A percentile compares a stretch with the other conserved stretches of the same genome.
Evolutionary conservation across 64 coral and sea anemone species (phyloP).

Genomic region (Stichodactyla helianthus): DNA sequence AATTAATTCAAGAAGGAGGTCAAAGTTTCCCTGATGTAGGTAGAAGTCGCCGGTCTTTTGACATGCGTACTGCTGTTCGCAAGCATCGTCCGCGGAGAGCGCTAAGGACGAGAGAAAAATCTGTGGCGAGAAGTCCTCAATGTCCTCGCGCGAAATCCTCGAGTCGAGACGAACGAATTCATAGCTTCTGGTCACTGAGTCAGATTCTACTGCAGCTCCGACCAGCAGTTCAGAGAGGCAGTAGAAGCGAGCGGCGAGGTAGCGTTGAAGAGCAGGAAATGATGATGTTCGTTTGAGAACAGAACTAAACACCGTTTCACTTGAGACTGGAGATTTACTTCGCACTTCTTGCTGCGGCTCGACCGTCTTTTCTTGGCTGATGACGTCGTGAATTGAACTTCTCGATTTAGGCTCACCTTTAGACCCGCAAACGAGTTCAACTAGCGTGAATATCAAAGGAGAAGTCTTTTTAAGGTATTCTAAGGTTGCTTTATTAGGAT

Average conservation of each 20-base stretch:
- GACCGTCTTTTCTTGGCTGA: neutral
- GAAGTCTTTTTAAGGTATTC: conserved; percentile 76
- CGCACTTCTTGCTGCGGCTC: neutral
- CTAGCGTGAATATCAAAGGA: conserved; percentile 62
- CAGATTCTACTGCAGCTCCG: neutral
- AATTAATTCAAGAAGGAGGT: conserved; percentile 74
- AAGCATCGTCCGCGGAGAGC: conserved; percentile 55
- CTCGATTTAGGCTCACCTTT: neutral
- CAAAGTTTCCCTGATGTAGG: conserved; percentile 66
- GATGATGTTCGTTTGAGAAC: conserved; percentile 46
- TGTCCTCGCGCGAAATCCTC: conserved; percentile 19
- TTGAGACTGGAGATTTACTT: neutral
- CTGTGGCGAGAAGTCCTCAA: conserved; percentile 12
- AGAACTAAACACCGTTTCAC: conserved; percentile 56
- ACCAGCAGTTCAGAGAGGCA: conserved; percentile 68
- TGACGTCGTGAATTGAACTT: neutral
- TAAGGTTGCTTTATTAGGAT: conserved; percentile 42
- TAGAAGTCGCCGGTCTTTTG: conserved; percentile 67
- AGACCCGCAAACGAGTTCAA: conserved; percentile 60
- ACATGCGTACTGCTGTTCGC: conserved; percentile 58
- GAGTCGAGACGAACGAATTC: conserved; percentile 63
- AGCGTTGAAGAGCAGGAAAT: conserved; percentile 82
- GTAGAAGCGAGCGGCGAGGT: conserved; percentile 61
- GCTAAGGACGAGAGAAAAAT: conserved; percentile 64
- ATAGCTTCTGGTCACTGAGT: conserved; percentile 36